A percentile compares a stretch with the other conserved stretches of the same genome.
These are phyloP conservation scores for Florisuga fusca DNA, from an alignment of 2,797 vertebrate genomes.

Conservation along the genomic window DNA sequence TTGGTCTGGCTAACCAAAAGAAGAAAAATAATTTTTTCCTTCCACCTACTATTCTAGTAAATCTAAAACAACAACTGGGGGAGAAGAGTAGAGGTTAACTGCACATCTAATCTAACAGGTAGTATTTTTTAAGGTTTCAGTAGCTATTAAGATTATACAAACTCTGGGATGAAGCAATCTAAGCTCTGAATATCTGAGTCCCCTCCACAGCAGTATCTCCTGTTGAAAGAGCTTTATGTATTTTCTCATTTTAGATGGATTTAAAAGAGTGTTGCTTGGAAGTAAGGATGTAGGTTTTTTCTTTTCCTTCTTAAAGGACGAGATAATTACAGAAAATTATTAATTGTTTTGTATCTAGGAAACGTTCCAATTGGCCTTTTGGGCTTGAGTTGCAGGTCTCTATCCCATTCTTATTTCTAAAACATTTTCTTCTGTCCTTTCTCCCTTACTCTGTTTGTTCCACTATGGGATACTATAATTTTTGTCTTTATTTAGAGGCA, in stretches of 20 bases:
- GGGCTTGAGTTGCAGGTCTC: not conserved
- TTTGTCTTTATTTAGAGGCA: not conserved
- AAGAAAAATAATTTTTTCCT: not conserved
- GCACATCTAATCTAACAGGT: not conserved
- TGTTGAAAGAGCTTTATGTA: not conserved
- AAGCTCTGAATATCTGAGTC: not conserved
- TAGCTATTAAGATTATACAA: not conserved
- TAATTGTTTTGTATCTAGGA: not conserved
- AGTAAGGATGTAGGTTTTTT: not conserved
- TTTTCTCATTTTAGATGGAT: not conserved
- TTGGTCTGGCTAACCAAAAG: not conserved
- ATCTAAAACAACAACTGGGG: not conserved
- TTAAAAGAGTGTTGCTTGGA: not conserved
- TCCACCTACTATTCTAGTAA: not conserved
- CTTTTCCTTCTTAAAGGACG: not conserved
- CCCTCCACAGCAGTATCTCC: not conserved
- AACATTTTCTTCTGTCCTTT: not conserved
- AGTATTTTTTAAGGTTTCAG: not conserved
- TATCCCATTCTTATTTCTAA: not conserved
- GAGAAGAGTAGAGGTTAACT: not conserved
- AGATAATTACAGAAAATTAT: not conserved
- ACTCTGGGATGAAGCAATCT: not conserved
- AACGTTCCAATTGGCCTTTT: not conserved
- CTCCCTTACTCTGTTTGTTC: not conserved
- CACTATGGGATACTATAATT: not conserved